phyloP scores from a whole-genome alignment of 2,113 vertebrate genomes.

The Miniopterus natalensis region DNA sequence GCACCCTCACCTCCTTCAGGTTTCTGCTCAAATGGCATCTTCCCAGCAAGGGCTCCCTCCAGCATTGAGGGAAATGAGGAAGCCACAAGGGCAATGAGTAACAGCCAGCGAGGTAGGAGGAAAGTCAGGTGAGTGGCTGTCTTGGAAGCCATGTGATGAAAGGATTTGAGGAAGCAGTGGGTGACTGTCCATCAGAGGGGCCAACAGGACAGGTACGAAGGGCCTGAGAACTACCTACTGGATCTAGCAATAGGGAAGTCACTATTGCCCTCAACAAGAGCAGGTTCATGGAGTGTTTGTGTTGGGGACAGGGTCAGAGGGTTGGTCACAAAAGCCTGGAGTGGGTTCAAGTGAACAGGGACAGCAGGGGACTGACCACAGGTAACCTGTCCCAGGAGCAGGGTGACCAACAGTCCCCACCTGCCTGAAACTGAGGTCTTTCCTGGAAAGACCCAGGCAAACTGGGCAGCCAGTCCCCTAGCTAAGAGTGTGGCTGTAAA shows the following conservation, averaged over 20 bases:
- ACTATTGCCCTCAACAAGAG: neutral
- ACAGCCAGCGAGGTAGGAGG: neutral
- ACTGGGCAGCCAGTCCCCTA: neutral
- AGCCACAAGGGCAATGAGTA: neutral
- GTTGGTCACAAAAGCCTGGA: neutral
- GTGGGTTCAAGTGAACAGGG: neutral
- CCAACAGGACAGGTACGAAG: neutral
- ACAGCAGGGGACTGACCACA: neutral
- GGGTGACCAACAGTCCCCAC: too few relatives aligned
- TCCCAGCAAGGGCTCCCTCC: neutral
- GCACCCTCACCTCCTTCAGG: neutral
- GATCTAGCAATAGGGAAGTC: neutral
- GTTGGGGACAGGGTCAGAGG: neutral
- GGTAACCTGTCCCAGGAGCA: neutral
- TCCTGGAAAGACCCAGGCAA: neutral
- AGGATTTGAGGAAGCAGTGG: too few relatives aligned
- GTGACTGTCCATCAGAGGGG: too few relatives aligned
- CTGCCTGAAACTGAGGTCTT: neutral
- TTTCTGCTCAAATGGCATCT: neutral
- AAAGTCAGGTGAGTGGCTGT: neutral
- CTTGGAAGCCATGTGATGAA: neutral
- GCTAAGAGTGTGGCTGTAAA: rapidly evolving
- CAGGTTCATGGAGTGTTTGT: rapidly evolving
- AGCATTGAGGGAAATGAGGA: neutral
- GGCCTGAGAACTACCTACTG: neutral